Percentiles rank a stretch among this genome's conserved stretches.
These are phyloP conservation scores for Pluvianellus socialis DNA, from an alignment of 2,113 vertebrate species.

Conservation along the genomic window DNA sequence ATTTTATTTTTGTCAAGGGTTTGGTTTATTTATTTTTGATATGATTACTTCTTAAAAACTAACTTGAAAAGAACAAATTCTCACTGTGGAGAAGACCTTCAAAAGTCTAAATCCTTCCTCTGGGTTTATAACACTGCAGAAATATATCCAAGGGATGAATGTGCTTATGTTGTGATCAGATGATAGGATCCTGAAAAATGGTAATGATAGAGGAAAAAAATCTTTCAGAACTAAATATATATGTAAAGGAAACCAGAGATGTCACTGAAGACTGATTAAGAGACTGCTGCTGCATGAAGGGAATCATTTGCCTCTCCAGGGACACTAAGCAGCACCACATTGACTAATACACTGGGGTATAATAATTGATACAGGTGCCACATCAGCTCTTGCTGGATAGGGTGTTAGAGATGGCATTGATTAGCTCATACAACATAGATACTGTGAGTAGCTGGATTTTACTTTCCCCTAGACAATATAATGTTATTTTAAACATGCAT, in stretches of 20 bases:
- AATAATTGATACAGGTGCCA: not conserved
- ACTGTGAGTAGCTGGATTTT: not conserved
- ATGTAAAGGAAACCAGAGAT: not conserved
- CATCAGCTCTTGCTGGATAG: not conserved
- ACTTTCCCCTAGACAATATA: not conserved
- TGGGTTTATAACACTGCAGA: not conserved
- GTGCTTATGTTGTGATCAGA: not conserved
- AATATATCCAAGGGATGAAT: not conserved
- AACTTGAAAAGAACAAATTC: not conserved
- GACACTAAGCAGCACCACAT: not conserved
- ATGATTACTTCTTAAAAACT: not conserved
- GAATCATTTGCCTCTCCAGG: not conserved
- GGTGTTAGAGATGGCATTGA: not conserved
- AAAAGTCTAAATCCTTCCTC: not conserved
- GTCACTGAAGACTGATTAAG: not conserved
- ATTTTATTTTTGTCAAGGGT: not conserved
- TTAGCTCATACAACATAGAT: not conserved
- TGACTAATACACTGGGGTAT: not conserved
- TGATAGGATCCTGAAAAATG: not conserved
- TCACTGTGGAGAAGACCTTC: not conserved
- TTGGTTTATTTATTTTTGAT: not conserved
- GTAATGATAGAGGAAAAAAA: not conserved
- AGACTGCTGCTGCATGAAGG: not conserved
- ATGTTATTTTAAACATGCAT: not conserved
- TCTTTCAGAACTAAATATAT: not conserved